These are phyloP conservation scores for Odontamblyopus rebecca DNA, from an alignment of 2,797 vertebrate species.

Conservation along the genomic window DNA sequence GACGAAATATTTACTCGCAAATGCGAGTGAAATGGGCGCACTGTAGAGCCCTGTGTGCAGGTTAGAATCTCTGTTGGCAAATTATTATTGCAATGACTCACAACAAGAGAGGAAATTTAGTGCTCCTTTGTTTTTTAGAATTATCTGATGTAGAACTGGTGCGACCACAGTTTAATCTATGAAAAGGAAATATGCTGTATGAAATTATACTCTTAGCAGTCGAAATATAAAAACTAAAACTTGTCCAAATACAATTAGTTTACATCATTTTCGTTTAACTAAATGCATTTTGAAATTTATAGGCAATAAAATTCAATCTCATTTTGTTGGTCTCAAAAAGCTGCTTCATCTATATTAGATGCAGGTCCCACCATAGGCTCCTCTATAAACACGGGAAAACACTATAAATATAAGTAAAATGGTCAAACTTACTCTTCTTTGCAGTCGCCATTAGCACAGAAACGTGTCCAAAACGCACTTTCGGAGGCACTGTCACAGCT, in stretches of 20 bases:
- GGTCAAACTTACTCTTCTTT: slow-evolving; percentile 65
- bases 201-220: slow-evolving; percentile 58
- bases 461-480: slow-evolving; percentile 45
- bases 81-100: too few relatives aligned
- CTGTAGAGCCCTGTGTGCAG: too few relatives aligned
- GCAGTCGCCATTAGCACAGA: slow-evolving; percentile 62
- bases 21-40: too few relatives aligned
- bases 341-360: background rate
- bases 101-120: background rate
- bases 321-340: background rate
- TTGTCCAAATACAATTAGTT: slow-evolving; percentile 37
- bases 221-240: slow-evolving; percentile 54
- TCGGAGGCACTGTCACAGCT: slow-evolving; percentile 54
- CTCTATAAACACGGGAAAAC: background rate
- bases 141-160: background rate
- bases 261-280: background rate
- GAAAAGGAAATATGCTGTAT: background rate
- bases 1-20: too few relatives aligned
- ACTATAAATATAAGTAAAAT: background rate
- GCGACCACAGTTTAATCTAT: background rate
- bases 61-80: too few relatives aligned
- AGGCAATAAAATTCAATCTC: background rate
- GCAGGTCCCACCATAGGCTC: background rate
- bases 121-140: background rate
- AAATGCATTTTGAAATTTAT: background rate